phyloP scores from a whole-genome alignment of 2,113 vertebrate species.

The Propithecus coquereli region DNA sequence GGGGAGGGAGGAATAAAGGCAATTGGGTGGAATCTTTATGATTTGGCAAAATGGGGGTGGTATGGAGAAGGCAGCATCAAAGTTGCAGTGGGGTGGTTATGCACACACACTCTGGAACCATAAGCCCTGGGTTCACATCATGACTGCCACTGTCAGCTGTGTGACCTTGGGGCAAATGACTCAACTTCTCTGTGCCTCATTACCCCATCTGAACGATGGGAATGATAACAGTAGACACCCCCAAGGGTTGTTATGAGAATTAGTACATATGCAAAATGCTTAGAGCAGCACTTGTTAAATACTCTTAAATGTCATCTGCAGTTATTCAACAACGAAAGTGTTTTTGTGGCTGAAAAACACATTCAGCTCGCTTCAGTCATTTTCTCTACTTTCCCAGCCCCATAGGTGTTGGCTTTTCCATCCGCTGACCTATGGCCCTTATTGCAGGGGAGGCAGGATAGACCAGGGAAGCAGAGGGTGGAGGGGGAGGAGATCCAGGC shows the following conservation, averaged over 20 bases:
- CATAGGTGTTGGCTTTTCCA: not conserved
- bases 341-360: not conserved
- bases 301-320: not conserved
- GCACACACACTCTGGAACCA: too few species aligned
- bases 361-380: not conserved
- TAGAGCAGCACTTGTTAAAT: not conserved
- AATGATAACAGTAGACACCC: not conserved
- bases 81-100: not conserved
- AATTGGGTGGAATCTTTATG: not conserved
- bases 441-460: not conserved
- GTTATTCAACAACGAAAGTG: not conserved
- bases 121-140: not conserved
- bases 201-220: not conserved
- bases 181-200: not conserved
- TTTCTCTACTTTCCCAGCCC: not conserved
- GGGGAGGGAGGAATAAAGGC: accelerated
- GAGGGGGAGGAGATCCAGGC: not conserved
- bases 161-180: not conserved
- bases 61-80: not conserved
- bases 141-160: not conserved
- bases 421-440: not conserved
- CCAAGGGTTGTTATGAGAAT: not conserved
- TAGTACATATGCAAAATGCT: not conserved
- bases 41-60: not conserved
- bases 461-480: too few species aligned